Conservation (phyloP, 2,797 vertebrate species). For the Micrastur ruficollis region DNA sequence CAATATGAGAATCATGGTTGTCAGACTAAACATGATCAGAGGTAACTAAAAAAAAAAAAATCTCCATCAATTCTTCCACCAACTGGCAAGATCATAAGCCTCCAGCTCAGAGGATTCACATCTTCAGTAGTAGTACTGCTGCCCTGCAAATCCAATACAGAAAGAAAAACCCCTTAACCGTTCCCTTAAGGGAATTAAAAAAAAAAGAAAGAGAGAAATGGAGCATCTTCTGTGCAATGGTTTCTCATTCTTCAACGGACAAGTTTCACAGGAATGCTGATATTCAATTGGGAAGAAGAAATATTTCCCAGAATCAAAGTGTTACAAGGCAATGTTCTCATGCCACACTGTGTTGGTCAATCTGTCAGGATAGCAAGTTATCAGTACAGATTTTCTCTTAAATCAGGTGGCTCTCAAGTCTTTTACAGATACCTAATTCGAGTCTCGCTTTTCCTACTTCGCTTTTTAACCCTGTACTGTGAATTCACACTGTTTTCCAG, state of each 20-base stretch:
- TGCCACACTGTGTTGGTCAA: background rate
- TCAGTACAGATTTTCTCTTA: background rate
- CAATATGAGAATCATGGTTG: background rate
- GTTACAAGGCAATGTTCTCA: background rate
- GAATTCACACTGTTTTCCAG: background rate
- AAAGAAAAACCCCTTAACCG: background rate
- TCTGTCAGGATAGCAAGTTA: background rate
- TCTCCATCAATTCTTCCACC: background rate
- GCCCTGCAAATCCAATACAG: conserved; percentile 46
- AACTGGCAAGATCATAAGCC: background rate
- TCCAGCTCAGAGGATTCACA: conserved; percentile 16
- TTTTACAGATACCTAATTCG: conserved; percentile 16
- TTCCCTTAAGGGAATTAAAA: background rate
- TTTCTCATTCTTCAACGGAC: background rate
- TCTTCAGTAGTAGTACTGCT: background rate
- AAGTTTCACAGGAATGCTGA: background rate
- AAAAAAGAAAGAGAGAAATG: background rate
- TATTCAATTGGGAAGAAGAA: background rate
- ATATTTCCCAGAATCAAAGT: background rate
- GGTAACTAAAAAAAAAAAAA: conserved; percentile 52
- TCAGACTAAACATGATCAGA: conserved; percentile 55
- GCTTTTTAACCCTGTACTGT: background rate
- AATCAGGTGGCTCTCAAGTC: background rate
- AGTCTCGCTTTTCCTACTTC: background rate
- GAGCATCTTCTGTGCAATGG: background rate